Conservation (phyloP, 2,113 vertebrate genomes). For the Hippocampus zosterae region DNA sequence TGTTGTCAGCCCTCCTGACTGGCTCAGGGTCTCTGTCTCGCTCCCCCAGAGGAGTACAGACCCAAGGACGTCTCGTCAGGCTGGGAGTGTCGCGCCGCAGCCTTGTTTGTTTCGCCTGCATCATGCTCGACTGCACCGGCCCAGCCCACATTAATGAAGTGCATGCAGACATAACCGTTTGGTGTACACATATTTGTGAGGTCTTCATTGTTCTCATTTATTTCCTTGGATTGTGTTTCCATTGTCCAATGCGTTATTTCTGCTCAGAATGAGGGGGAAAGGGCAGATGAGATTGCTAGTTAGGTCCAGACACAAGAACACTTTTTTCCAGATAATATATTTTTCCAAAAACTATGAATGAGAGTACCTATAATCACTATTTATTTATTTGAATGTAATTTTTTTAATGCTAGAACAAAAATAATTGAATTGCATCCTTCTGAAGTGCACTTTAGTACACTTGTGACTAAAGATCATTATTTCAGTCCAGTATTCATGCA, state of each 20-base stretch:
- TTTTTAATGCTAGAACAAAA: no score
- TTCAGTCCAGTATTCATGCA: no score
- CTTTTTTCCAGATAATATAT: no score
- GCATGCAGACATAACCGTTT: slow-evolving; percentile 41
- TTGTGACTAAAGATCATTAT: no score
- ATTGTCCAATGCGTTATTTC: slow-evolving; percentile 14
- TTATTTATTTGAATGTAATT: no score
- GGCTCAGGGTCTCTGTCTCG: slow-evolving; percentile 23
- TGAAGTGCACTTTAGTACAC: no score
- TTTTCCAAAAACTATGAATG: no score
- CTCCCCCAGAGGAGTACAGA: slow-evolving; percentile 14
- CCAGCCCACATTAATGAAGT: slow-evolving; percentile 49
- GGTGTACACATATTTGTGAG: slow-evolving; percentile 6
- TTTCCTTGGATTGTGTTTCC: slow-evolving; percentile 34
- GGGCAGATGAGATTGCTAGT: slow-evolving; percentile 35
- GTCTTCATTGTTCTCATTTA: slow-evolving; percentile 31
- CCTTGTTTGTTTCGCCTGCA: slow-evolving; percentile 46
- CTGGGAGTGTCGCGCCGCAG: slow-evolving; percentile 30
- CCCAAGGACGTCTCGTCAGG: slow-evolving; percentile 51
- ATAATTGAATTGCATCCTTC: no score
- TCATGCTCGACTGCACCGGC: slow-evolving; percentile 38
- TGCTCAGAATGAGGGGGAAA: slow-evolving; percentile 48
- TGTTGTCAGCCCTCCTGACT: slow-evolving; percentile 18
- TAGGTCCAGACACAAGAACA: no score
- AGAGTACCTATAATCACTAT: no score